phyloP scores from a whole-genome alignment of 2,113 vertebrate genomes.

The Thomomys bottae region DNA sequence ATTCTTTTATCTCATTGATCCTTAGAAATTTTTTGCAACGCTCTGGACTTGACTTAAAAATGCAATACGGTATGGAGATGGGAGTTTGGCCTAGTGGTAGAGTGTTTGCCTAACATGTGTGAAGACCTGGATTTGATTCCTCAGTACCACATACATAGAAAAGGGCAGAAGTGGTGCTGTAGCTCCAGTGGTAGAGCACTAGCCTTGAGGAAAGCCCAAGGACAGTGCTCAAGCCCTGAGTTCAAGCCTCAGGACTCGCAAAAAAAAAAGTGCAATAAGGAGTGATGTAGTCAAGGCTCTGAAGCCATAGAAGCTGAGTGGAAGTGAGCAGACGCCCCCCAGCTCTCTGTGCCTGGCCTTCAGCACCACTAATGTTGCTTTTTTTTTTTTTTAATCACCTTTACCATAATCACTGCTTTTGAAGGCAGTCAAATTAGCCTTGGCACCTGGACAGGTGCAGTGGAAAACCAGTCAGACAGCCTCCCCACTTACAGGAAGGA shows the following conservation, averaged over 20 bases:
- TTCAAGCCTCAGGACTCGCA: no score
- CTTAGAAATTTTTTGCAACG: neutral
- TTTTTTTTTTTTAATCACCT: neutral
- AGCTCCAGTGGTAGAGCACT: no score
- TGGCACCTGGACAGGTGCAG: neutral
- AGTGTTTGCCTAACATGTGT: no score
- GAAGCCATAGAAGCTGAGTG: neutral
- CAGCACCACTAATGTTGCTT: neutral
- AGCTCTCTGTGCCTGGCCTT: neutral
- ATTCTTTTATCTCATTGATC: neutral
- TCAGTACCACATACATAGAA: no score
- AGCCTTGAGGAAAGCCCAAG: no score
- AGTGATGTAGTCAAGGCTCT: accelerated
- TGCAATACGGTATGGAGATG: no score
- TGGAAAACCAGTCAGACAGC: neutral
- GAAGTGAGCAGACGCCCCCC: neutral
- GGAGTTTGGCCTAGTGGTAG: no score
- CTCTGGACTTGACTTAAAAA: neutral
- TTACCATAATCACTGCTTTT: neutral
- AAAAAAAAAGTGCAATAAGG: accelerated
- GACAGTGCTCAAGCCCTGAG: no score
- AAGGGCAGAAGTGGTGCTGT: no score
- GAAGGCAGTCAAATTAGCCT: neutral
- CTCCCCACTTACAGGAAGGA: neutral
- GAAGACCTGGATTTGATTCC: no score